phyloP scores from a whole-genome alignment of 2,888 invertebrate genomes.

The Machimus atricapillus region DNA sequence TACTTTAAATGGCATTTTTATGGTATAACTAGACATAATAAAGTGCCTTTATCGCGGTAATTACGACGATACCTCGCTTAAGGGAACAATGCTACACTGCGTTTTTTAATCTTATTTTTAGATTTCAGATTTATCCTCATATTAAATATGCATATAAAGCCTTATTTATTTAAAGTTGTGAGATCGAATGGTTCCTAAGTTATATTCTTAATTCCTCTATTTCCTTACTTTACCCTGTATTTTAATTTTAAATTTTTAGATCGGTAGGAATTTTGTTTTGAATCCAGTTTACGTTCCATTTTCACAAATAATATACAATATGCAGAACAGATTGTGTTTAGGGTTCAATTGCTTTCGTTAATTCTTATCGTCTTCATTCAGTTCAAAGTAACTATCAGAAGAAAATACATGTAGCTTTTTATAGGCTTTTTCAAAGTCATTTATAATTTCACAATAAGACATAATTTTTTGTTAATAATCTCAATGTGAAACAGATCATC shows the following conservation, averaged over 20 bases:
- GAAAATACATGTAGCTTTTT: not conserved
- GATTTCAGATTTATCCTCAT: not conserved
- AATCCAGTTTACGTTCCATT: not conserved
- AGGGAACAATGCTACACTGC: not conserved
- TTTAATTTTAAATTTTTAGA: not conserved
- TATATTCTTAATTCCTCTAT: no score
- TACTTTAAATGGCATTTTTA: not conserved
- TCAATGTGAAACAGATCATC: not conserved
- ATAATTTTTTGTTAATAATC: not conserved
- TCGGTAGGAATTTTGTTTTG: not conserved
- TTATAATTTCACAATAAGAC: not conserved
- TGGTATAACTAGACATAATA: not conserved
- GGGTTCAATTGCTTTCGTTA: not conserved
- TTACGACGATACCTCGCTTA: not conserved
- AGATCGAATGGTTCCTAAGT: not conserved
- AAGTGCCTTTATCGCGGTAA: not conserved
- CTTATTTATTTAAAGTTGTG: not conserved
- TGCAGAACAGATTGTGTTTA: not conserved
- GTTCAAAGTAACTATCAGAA: not conserved
- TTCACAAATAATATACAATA: not conserved
- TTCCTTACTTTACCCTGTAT: no score
- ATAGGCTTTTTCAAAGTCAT: not conserved
- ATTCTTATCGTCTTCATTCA: no score
- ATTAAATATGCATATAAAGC: not conserved
- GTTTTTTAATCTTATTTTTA: not conserved